phyloP scores from a whole-genome alignment of 2,113 vertebrate genomes.

The Tapirus terrestris region DNA sequence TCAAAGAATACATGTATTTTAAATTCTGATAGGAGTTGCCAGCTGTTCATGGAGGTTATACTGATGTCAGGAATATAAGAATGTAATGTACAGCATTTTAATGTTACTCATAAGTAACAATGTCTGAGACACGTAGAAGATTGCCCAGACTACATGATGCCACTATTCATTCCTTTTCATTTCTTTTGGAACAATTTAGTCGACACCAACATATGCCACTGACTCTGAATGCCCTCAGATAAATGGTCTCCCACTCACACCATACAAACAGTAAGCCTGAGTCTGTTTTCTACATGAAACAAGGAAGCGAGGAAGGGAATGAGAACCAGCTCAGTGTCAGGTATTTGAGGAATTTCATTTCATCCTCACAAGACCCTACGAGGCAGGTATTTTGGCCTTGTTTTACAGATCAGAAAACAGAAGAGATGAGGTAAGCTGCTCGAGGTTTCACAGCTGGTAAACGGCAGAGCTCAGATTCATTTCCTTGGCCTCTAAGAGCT shows the following conservation, averaged over 20 bases:
- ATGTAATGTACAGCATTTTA: neutral
- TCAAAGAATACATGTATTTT: neutral
- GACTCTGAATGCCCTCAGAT: neutral
- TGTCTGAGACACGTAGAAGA: neutral
- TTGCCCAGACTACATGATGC: neutral
- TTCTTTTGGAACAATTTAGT: neutral
- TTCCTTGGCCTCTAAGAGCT: neutral
- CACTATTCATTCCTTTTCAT: neutral
- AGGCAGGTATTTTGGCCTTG: neutral
- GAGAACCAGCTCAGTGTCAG: neutral
- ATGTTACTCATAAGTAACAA: neutral
- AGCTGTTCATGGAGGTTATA: neutral
- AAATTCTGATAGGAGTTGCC: neutral
- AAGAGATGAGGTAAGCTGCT: neutral
- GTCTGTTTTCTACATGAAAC: neutral
- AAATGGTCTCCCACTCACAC: neutral
- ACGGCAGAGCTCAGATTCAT: neutral
- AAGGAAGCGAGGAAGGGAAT: neutral
- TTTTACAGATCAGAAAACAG: neutral
- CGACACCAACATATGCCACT: neutral
- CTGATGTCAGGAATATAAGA: neutral
- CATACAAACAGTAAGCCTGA: neutral
- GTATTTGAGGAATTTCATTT: slow-evolving; percentile 31
- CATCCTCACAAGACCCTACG: neutral
- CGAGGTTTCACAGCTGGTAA: neutral